phyloP scores from a whole-genome alignment of 35 echinoderm and acorn worm species.

The Heliocidaris tuberculata region DNA sequence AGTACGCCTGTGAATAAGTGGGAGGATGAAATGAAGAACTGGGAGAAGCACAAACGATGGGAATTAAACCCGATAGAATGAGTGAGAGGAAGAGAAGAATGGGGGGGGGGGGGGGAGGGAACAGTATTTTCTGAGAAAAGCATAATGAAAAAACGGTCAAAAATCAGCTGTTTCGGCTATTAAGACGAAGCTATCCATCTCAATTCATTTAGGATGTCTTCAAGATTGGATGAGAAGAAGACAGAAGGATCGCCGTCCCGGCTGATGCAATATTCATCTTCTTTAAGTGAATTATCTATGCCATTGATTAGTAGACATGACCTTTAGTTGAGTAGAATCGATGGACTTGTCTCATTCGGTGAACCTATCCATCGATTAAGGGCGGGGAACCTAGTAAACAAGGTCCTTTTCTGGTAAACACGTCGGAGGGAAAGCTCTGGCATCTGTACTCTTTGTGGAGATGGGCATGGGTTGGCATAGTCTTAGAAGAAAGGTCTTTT shows the following conservation, averaged over 20 bases:
- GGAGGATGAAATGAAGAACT: no score
- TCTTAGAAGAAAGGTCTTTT: not conserved
- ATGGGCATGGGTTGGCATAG: not conserved
- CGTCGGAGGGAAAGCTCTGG: not conserved
- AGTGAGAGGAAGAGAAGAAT: not conserved
- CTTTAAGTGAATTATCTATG: not conserved
- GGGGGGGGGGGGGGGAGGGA: no score
- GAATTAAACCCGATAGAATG: not conserved
- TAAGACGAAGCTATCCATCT: not conserved
- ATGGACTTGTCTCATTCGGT: not conserved
- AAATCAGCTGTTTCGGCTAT: not conserved
- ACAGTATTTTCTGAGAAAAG: not conserved
- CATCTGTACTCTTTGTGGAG: not conserved
- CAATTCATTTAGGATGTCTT: not conserved
- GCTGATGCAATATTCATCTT: not conserved
- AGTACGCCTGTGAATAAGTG: no score
- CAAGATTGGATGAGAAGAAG: not conserved
- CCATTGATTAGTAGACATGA: not conserved
- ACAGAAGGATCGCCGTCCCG: not conserved
- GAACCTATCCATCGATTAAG: not conserved
- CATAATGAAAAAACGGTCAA: no score
- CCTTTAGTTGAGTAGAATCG: conserved; percentile 8
- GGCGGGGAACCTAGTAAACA: not conserved
- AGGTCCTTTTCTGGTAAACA: not conserved
- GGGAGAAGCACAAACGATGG: not conserved